A percentile compares a stretch with the other conserved stretches of the same genome.
These are phyloP conservation scores for Morone saxatilis DNA, from an alignment of 2,113 vertebrate genomes.

Conservation along the genomic window DNA sequence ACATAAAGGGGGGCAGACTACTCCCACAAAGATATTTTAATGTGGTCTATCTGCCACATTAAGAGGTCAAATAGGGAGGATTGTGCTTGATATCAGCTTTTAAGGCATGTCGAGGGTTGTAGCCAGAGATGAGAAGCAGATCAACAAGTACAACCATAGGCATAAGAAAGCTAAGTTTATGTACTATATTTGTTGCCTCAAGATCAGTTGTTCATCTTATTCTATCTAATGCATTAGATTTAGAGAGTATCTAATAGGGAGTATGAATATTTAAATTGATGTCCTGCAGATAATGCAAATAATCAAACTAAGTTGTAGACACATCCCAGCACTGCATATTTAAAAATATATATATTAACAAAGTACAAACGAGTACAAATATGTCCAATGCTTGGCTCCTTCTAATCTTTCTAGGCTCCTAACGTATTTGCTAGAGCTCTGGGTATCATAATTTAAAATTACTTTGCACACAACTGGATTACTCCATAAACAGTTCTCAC, in stretches of 20 bases:
- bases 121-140: not conserved
- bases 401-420: not conserved
- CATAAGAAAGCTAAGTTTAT: not conserved
- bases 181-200: slow-evolving; percentile 7
- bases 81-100: slow-evolving; percentile 7
- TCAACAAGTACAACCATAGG: slow-evolving; percentile 17
- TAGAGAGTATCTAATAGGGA: not conserved
- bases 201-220: slow-evolving; percentile 3
- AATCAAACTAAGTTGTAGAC: not conserved
- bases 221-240: slow-evolving; percentile 9
- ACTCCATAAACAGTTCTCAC: slow-evolving; percentile 15
- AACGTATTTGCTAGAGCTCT: too few species aligned
- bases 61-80: slow-evolving; percentile 32
- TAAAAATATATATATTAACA: not conserved
- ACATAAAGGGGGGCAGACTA: slow-evolving; percentile 53
- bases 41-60: slow-evolving; percentile 34
- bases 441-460: too few species aligned
- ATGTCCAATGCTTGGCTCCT: not conserved
- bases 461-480: too few species aligned
- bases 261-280: not conserved
- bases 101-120: not conserved
- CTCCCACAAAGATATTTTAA: slow-evolving; percentile 59
- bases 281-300: not conserved
- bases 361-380: not conserved
- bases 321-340: not conserved